Base-by-base conservation (phyloP, 1,140 invertebrate genomes). In the Diploscapter pachys region DNA sequence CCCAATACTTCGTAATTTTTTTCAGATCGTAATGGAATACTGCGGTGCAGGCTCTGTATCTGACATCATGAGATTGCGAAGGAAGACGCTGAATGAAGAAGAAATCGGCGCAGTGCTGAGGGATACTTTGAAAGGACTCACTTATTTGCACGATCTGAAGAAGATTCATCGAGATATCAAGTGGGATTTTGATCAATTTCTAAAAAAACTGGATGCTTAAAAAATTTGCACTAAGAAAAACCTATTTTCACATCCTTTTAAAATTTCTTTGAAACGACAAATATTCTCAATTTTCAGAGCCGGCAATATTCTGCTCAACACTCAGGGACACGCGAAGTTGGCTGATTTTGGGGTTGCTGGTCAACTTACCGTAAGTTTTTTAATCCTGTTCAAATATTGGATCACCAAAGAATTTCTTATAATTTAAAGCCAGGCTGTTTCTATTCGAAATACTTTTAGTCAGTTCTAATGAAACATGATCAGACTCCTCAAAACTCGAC, bases 11-110 rank as follows among this genome's bases (percentile, higher is more conserved):
- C 9, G 57, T 59, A 9, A 31, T 31, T 66, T 62, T 74, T 78
- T 86, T 83, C 85, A 94, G 93, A 99, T 99, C 87, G 96, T 99
- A 61, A 99, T 99, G 97, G 97, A 99, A 87, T 99, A 98, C 87
- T 99, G 97, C 88, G 96, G 95, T 69, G 96, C 95, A 62, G 97
- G 97, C 31, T 98, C 95, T 57, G 95, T 99, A 9, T 97, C 94
- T 4, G 96, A 99, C 87, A 97, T 99, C 67, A 99, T 99, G 94
- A 90, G 94, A 85, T 88, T 98, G 82, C 88, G 96, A n/a, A 96
- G 96, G 87, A 98, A 98, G 87, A 98, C 96, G 3, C 85, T 89
- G 78, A 85, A 91, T 2, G 97, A 99, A 87, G 93, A 94, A 81
- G 95, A 99, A 88, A 99, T 99, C 78, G 93, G 95, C 0, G 96